Base-by-base conservation (phyloP, 2,888 invertebrate species). In the Mesorhabditis belari region DNA sequence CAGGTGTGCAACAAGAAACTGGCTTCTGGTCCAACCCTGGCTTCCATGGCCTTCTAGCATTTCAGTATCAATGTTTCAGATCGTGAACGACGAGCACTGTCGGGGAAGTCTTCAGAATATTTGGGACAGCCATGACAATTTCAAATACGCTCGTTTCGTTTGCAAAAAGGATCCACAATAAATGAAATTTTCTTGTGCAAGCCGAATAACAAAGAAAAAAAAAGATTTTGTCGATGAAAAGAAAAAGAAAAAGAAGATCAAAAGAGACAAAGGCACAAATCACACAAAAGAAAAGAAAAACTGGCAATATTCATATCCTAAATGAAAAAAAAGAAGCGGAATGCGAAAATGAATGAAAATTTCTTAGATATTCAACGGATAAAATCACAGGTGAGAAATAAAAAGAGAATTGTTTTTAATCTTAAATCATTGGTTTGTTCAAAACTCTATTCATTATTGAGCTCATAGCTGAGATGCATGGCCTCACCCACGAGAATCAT, bases 401-500 rank as follows among this genome's bases (percentile, higher is more conserved):
- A n/a, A n/a, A n/a, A n/a, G n/a, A n/a, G n/a, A n/a, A n/a, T n/a
- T n/a, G n/a, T n/a, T n/a, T n/a, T n/a, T n/a, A n/a, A n/a, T n/a
- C n/a, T n/a, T n/a, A n/a, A n/a, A n/a, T n/a, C 2, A 17, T 35
- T 35, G 2, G n/a, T 1, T 35, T 51, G 12, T n/a, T 12, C n/a
- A 51, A 51, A 51, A 19, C 2, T 2, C 51, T 51, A 21, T 19
- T 51, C 21, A 25, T 12, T 26, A n/a, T 64, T 61, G 23, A 72
- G 59, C 58, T 71, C 65, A 63, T 79, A 79, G 35, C 70, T 69
- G 62, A 79, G 70, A 62, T 79, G 77, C 68, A 79, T 79, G 50
- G 76, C 75, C 63, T 80, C 75, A 52, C 79, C 79, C 51, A 79
- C 72, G 55, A 72, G 66, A 49, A 79, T 75, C 77, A 79, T 77